phyloP scores from a whole-genome alignment of 2,888 invertebrate species.

The Oeneis ivallda region DNA sequence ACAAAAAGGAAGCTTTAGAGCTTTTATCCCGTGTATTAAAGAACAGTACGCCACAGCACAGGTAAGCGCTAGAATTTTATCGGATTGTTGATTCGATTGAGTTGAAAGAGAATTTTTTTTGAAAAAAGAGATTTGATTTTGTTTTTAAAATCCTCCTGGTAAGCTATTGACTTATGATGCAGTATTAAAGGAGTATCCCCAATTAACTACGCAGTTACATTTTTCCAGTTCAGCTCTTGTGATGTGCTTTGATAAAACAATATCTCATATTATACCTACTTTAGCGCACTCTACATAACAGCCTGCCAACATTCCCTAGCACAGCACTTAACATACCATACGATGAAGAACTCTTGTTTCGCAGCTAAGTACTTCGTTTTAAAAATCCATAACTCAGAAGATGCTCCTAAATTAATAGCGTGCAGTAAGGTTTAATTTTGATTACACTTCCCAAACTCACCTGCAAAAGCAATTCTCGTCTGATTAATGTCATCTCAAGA shows the following conservation, averaged over 20 bases:
- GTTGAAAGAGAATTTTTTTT: neutral
- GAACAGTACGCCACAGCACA: neutral
- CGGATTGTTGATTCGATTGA: constrained; percentile 7
- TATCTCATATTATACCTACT: neutral
- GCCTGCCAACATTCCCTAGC: too few relatives aligned
- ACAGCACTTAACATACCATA: too few relatives aligned
- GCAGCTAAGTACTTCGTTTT: neutral
- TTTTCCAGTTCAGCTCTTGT: too few relatives aligned
- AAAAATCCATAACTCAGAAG: neutral
- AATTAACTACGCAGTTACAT: too few relatives aligned
- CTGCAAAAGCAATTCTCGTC: constrained; percentile 36
- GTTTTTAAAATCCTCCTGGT: too few relatives aligned
- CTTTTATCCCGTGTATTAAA: constrained; percentile 12
- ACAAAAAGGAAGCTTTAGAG: neutral
- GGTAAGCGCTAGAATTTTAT: neutral
- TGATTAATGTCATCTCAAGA: constrained; percentile 37
- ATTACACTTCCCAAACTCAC: constrained; percentile 27
- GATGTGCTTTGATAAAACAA: too few relatives aligned
- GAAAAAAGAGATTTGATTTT: too few relatives aligned
- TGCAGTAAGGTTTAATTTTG: constrained; percentile 32
- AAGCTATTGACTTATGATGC: too few relatives aligned
- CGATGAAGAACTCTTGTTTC: too few relatives aligned
- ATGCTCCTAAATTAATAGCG: constrained; percentile 17
- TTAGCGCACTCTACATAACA: too few relatives aligned
- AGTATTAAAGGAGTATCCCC: too few relatives aligned